These are phyloP conservation scores for Drosophila sulfurigaster DNA, from an alignment of 1,140 invertebrate genomes.

Conservation along the genomic window DNA sequence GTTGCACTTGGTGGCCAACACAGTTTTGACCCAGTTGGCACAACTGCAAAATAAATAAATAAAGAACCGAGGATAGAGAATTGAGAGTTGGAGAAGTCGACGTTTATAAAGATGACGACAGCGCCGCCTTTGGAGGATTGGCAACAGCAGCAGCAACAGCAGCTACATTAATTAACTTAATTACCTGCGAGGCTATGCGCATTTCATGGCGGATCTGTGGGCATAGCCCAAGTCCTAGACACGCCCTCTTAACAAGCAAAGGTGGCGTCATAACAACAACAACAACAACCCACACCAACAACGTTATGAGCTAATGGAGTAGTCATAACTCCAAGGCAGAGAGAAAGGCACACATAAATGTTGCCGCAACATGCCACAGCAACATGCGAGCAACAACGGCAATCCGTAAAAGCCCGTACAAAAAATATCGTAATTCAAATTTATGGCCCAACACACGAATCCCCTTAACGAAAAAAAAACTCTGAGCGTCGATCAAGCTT, in stretches of 20 bases:
- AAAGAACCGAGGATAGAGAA: slow-evolving; percentile 12
- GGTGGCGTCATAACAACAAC: slow-evolving; percentile 48
- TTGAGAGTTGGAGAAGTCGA: slow-evolving; percentile 22
- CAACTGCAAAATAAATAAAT: slow-evolving; percentile 6
- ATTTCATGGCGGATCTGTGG: slow-evolving; percentile 12
- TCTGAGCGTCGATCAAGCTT: slow-evolving; percentile 54
- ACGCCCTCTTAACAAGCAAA: slow-evolving; percentile 26
- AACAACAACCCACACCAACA: neutral
- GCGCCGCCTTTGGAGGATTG: slow-evolving; percentile 41
- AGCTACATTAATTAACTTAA: slow-evolving; percentile 56
- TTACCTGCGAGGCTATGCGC: slow-evolving; percentile 37
- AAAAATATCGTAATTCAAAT: slow-evolving; percentile 58
- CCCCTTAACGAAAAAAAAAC: slow-evolving; percentile 34
- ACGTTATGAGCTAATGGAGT: slow-evolving; percentile 50
- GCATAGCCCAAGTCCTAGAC: slow-evolving; percentile 35
- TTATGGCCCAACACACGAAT: slow-evolving; percentile 54
- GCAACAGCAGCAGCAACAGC: neutral
- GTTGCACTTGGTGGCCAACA: slow-evolving; percentile 50
- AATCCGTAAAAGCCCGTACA: slow-evolving; percentile 25
- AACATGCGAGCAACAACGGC: slow-evolving; percentile 29
- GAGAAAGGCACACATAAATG: slow-evolving; percentile 40
- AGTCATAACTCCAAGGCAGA: slow-evolving; percentile 37
- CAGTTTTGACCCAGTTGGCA: slow-evolving; percentile 59
- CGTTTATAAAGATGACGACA: slow-evolving; percentile 47
- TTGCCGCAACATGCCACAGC: slow-evolving; percentile 51